These are phyloP conservation scores for Drosophila sordidula DNA, from an alignment of 2,888 invertebrate species.

Conservation along the genomic window DNA sequence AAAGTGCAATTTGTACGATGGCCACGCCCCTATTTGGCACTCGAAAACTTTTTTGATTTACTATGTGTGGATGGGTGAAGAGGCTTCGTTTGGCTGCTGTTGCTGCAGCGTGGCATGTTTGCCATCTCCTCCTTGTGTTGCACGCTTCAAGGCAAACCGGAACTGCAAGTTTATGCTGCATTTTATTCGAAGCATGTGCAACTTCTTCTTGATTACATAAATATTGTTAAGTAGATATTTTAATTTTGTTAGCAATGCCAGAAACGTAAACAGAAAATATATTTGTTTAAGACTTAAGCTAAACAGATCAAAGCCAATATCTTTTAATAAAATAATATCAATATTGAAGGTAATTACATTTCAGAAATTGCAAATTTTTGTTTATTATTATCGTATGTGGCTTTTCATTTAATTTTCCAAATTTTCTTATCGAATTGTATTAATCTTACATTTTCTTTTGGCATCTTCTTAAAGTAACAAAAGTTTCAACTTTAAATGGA, in stretches of 20 bases:
- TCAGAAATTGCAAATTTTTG: too few species aligned
- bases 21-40: slow-evolving; percentile 70
- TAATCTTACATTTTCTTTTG: neutral
- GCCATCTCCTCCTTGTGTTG: slow-evolving; percentile 33
- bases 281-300: neutral
- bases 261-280: neutral
- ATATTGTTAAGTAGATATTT: slow-evolving; percentile 4
- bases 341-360: too few species aligned
- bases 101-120: slow-evolving; percentile 19
- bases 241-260: neutral
- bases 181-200: slow-evolving; percentile 48
- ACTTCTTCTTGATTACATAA: slow-evolving; percentile 38
- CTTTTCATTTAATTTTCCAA: too few species aligned
- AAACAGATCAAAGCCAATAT: neutral
- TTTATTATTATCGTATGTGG: too few species aligned
- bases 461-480: neutral
- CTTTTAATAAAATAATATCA: too few species aligned
- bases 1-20: slow-evolving; percentile 54
- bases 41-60: slow-evolving; percentile 76
- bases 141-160: slow-evolving; percentile 62
- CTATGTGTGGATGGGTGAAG: slow-evolving; percentile 32
- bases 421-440: neutral
- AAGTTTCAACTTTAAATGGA: neutral
- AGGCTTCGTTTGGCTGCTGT: slow-evolving; percentile 24
- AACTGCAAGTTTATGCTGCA: slow-evolving; percentile 60